phyloP scores from a whole-genome alignment of 64 coral and sea anemone genomes.

The Dendrophyllia cribrosa region DNA sequence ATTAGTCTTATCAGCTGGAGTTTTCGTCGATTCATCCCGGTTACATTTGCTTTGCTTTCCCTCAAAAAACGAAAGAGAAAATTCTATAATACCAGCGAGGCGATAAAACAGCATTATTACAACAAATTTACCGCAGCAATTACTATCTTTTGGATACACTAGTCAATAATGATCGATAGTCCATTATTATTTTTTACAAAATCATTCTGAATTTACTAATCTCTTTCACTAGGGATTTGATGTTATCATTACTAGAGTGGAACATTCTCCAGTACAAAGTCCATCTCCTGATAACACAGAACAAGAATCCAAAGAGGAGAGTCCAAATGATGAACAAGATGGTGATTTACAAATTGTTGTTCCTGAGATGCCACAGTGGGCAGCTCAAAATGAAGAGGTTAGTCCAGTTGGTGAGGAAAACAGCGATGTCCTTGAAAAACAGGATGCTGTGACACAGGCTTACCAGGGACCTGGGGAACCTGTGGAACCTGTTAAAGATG shows the following conservation, averaged over 20 bases:
- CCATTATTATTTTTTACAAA: too few relatives aligned
- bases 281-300: background rate
- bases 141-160: too few relatives aligned
- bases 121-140: too few relatives aligned
- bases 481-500: constrained; percentile 1
- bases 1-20: too few relatives aligned
- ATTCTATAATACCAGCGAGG: too few relatives aligned
- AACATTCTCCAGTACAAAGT: background rate
- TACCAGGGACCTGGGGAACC: background rate
- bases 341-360: constrained; percentile 5
- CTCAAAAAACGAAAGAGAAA: too few relatives aligned
- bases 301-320: background rate
- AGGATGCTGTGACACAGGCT: background rate
- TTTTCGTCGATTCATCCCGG: too few relatives aligned
- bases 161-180: too few relatives aligned
- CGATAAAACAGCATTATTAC: too few relatives aligned
- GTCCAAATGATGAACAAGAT: background rate
- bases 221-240: background rate
- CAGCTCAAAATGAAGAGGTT: background rate
- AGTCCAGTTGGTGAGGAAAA: background rate
- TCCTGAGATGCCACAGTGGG: constrained; percentile 26
- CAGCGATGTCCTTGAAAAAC: background rate
- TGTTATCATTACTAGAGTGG: constrained; percentile 33
- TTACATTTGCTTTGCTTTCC: too few relatives aligned
- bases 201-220: background rate